These are phyloP conservation scores for Cygnus buccinator DNA, from an alignment of 2,113 vertebrate genomes.

Conservation along the genomic window DNA sequence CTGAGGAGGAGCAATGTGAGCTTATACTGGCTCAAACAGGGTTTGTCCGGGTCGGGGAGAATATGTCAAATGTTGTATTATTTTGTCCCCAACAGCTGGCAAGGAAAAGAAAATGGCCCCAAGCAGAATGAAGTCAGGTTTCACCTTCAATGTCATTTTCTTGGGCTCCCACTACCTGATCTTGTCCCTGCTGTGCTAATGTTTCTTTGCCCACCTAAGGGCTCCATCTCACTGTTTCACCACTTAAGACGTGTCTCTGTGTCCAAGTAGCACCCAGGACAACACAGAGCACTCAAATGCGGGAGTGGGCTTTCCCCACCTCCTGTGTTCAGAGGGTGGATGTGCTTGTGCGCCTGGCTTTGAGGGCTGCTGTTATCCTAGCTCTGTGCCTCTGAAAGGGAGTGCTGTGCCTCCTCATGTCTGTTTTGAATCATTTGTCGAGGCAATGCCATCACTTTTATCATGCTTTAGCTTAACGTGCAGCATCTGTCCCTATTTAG, in stretches of 20 bases:
- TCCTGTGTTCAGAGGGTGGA: background rate
- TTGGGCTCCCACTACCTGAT: background rate
- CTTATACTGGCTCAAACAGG: background rate
- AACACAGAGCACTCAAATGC: background rate
- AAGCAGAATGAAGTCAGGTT: background rate
- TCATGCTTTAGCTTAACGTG: background rate
- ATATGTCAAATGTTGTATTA: background rate
- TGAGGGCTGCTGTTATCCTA: background rate
- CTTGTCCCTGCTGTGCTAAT: background rate
- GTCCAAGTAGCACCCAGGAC: background rate
- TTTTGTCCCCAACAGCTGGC: background rate
- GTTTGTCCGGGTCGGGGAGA: background rate
- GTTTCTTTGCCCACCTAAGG: background rate
- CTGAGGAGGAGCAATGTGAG: background rate
- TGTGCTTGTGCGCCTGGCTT: fast-evolving
- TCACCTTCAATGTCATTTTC: fast-evolving
- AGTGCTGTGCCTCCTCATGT: background rate
- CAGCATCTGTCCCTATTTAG: background rate
- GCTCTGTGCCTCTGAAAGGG: background rate
- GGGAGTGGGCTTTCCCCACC: background rate
- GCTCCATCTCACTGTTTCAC: background rate
- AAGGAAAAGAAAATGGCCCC: background rate
- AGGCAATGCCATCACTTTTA: background rate
- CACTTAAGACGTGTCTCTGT: background rate
- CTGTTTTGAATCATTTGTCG: background rate